Evolutionary conservation across 1,140 invertebrate genomes (phyloP).

Genomic region (Armadillidium nasatum): DNA sequence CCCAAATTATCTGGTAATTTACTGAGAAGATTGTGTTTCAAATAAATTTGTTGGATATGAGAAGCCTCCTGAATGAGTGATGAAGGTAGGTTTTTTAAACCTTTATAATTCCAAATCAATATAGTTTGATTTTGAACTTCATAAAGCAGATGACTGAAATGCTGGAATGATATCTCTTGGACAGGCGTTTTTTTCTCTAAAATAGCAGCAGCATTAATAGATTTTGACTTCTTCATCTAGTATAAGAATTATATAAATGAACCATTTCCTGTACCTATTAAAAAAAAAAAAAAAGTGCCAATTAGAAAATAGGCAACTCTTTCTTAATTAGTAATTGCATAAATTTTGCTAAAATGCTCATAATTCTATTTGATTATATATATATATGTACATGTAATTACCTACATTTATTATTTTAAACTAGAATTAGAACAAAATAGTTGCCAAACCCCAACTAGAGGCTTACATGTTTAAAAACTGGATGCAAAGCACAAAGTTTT

Average conservation of each 20-base stretch:
- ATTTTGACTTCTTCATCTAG: neutral
- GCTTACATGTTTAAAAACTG: too few relatives aligned
- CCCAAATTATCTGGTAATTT: neutral
- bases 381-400: too few relatives aligned
- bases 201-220: neutral
- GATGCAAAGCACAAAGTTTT: too few relatives aligned
- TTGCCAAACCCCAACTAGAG: too few relatives aligned
- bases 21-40: neutral
- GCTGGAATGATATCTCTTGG: neutral
- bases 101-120: neutral
- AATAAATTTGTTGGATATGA: neutral
- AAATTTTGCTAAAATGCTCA: too few relatives aligned
- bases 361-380: too few relatives aligned
- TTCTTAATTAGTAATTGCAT: too few relatives aligned
- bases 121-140: neutral
- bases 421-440: too few relatives aligned
- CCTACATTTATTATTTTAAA: too few relatives aligned
- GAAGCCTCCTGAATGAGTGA: neutral
- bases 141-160: neutral
- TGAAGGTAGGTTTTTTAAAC: neutral
- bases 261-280: neutral
- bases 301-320: neutral
- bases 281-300: neutral
- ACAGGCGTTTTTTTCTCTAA: neutral
- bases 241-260: neutral